Conservation (phyloP, 2,797 vertebrate genomes). For the Peromyscus attwateri region DNA sequence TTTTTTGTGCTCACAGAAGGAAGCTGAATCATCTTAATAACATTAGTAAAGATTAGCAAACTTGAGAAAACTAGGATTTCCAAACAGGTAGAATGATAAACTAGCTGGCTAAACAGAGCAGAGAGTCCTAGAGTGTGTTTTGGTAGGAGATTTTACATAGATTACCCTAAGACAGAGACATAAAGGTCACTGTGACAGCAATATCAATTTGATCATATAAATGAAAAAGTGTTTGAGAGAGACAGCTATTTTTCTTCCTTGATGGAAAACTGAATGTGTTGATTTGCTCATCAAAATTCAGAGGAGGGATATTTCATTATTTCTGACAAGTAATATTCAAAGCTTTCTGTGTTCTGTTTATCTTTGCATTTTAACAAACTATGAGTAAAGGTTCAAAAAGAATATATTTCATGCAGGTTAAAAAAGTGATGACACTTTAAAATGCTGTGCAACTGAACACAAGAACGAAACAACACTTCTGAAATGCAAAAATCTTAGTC, state of each 20-base stretch:
- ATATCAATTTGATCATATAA: slow-evolving; percentile 71
- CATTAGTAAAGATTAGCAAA: not conserved
- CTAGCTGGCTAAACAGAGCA: slow-evolving; percentile 5
- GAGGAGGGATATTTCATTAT: slow-evolving; percentile 58
- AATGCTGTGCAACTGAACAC: slow-evolving; percentile 45
- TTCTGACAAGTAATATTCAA: slow-evolving; percentile 74
- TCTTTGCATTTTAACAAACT: slow-evolving; percentile 72
- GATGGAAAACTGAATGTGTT: slow-evolving; percentile 65
- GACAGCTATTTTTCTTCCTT: slow-evolving; percentile 65
- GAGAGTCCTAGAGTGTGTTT: not conserved
- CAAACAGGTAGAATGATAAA: slow-evolving; percentile 41
- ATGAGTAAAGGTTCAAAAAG: slow-evolving; percentile 13
- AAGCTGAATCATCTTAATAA: not conserved
- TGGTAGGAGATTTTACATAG: slow-evolving; percentile 35
- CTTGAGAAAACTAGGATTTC: not conserved
- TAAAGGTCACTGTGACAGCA: slow-evolving; percentile 65
- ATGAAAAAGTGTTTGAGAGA: slow-evolving; percentile 28
- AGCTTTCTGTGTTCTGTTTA: slow-evolving; percentile 72
- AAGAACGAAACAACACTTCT: slow-evolving; percentile 19
- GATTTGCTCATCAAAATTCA: slow-evolving; percentile 80
- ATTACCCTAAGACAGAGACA: slow-evolving; percentile 50
- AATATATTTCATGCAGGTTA: slow-evolving; percentile 22
- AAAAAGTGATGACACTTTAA: slow-evolving; percentile 43
- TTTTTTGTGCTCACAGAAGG: not conserved
- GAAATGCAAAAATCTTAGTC: slow-evolving; percentile 22